Percentiles rank a stretch among this genome's conserved stretches.
Conservation (phyloP, 2,888 invertebrate species). For the Dasysyrphus tricinctus region DNA sequence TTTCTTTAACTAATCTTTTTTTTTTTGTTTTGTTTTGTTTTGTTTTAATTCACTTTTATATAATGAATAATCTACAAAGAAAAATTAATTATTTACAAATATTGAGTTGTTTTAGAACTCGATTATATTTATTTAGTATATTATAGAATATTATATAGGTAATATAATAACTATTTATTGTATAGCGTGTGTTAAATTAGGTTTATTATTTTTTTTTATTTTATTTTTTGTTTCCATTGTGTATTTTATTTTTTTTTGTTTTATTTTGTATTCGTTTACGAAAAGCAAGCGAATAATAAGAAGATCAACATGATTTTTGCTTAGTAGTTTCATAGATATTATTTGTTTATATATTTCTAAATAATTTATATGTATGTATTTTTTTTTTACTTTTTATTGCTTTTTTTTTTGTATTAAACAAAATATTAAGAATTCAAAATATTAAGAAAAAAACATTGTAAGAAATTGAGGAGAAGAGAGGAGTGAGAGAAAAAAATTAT, state of each 20-base stretch:
- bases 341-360: constrained; percentile 29
- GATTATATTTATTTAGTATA: constrained; percentile 62
- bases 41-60: constrained; percentile 38
- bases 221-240: constrained; percentile 31
- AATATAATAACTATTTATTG: constrained; percentile 48
- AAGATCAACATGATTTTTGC: constrained; percentile 65
- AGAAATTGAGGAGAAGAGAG: constrained; percentile 33
- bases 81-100: constrained; percentile 69
- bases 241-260: constrained; percentile 33
- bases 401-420: constrained; percentile 63
- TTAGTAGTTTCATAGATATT: constrained; percentile 44
- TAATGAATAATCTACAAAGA: constrained; percentile 65
- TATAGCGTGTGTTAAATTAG: constrained; percentile 47
- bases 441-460: constrained; percentile 24
- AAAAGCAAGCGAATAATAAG: constrained; percentile 63
- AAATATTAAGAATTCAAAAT: constrained; percentile 54
- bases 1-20: constrained; percentile 63
- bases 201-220: constrained; percentile 53
- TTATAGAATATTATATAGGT: constrained; percentile 57
- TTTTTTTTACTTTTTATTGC: constrained; percentile 63
- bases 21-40: constrained; percentile 45
- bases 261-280: constrained; percentile 48
- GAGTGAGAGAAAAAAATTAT: constrained; percentile 28
- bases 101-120: constrained; percentile 58
- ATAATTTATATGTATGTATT: constrained; percentile 35